These are phyloP conservation scores for Camponotus vicinus DNA, from an alignment of 1,140 invertebrate species.

Conservation along the genomic window DNA sequence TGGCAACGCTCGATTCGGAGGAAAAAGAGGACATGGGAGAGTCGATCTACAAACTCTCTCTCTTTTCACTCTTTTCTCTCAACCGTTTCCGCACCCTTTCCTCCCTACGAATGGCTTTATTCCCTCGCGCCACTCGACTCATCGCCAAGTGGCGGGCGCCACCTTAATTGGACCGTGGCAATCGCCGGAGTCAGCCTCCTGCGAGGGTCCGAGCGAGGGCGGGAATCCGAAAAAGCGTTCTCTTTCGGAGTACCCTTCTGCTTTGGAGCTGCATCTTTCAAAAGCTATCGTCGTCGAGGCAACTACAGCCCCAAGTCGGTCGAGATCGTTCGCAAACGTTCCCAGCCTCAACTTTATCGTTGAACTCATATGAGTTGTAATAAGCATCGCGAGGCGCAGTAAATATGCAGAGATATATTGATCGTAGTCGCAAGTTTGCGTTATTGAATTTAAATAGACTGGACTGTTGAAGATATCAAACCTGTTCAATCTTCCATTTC, in stretches of 20 bases:
- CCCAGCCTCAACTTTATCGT: slow-evolving; percentile 2
- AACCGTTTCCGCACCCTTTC: slow-evolving; percentile 3
- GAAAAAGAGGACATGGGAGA: slow-evolving; percentile 21
- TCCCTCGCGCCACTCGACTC: slow-evolving; percentile 69
- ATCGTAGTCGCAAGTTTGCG: too few relatives aligned
- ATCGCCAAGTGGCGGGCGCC: slow-evolving; percentile 69
- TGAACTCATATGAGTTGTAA: slow-evolving; percentile 24
- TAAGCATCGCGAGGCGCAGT: not conserved
- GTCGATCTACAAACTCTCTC: slow-evolving; percentile 8
- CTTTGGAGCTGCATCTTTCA: slow-evolving; percentile 61
- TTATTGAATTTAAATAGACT: not conserved
- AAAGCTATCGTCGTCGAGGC: slow-evolving; percentile 31
- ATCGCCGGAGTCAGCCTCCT: slow-evolving; percentile 66
- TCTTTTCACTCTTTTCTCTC: slow-evolving; percentile 38
- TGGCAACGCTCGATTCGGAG: slow-evolving; percentile 72
- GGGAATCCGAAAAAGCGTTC: slow-evolving; percentile 60
- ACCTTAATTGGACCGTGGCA: slow-evolving; percentile 74
- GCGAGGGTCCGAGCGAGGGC: slow-evolving; percentile 45
- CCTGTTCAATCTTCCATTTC: not conserved
- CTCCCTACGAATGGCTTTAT: slow-evolving; percentile 59
- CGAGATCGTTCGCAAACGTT: slow-evolving; percentile 16
- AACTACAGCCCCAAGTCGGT: not conserved
- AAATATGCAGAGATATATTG: not conserved
- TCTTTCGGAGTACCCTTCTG: slow-evolving; percentile 52
- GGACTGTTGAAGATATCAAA: not conserved